A percentile compares a stretch with the other conserved stretches of the same genome.
These are phyloP conservation scores for Linyphia triangularis DNA, from an alignment of 2,888 invertebrate species.

Conservation along the genomic window DNA sequence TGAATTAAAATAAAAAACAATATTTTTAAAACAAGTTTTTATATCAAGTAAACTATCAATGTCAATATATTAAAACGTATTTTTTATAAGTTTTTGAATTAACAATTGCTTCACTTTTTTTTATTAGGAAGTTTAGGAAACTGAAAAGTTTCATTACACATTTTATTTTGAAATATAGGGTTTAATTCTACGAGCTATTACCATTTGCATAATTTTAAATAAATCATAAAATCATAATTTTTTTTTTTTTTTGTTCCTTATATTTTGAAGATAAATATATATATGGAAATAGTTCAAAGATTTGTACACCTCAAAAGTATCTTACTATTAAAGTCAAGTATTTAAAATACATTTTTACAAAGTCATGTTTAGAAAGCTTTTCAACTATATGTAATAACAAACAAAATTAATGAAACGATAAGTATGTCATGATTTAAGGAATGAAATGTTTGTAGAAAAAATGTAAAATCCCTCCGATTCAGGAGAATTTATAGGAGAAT, in stretches of 20 bases:
- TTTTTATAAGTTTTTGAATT: no score
- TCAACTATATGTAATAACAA: not conserved
- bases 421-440: not conserved
- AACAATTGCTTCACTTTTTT: no score
- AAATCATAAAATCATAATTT: not conserved
- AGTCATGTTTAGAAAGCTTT: conserved; percentile 17
- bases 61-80: no score
- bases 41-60: no score
- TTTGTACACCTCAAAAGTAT: conserved; percentile 15
- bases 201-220: no score
- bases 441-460: not conserved
- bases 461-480: not conserved
- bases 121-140: not conserved
- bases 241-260: not conserved
- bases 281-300: not conserved
- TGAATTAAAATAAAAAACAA: no score
- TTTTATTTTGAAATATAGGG: no score
- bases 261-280: not conserved
- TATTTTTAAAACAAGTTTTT: no score
- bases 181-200: no score
- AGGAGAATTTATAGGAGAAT: not conserved
- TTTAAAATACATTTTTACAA: conserved; percentile 39
- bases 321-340: not conserved
- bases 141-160: not conserved
- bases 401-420: conserved; percentile 2